phyloP scores from a whole-genome alignment of 92 coral and sea anemone species.

The Porites evermanni region DNA sequence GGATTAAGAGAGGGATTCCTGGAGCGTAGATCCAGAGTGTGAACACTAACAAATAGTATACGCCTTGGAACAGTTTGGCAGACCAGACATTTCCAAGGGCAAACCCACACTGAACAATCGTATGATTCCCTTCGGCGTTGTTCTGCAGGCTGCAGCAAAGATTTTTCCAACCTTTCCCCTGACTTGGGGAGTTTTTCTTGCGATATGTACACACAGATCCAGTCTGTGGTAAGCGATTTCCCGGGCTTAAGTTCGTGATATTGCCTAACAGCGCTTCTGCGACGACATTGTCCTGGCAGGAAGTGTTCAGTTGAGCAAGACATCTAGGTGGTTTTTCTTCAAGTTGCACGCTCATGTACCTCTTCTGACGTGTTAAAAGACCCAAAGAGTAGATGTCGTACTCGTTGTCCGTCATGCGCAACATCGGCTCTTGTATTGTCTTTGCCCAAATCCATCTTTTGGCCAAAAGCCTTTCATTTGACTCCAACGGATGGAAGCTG shows the following conservation, averaged over 20 bases:
- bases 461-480: constrained; percentile 11
- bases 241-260: background rate
- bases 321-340: constrained; percentile 26
- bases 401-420: background rate
- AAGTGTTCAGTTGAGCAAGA: constrained; percentile 14
- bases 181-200: background rate
- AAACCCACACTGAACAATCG: constrained; percentile 11
- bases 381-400: constrained; percentile 8
- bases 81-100: background rate
- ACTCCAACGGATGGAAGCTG: constrained; percentile 6
- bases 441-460: constrained; percentile 10
- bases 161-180: too few relatives aligned
- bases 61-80: background rate
- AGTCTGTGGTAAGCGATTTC: background rate
- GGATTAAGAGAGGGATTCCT: background rate
- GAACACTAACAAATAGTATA: background rate
- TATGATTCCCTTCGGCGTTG: background rate
- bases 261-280: constrained; percentile 6
- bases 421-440: constrained; percentile 14
- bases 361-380: background rate
- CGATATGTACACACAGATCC: background rate
- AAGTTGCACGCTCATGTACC: background rate
- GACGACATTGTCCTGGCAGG: constrained; percentile 10
- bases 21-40: background rate
- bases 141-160: background rate